Evolutionary conservation across 2,888 invertebrate genomes (phyloP), one percentile per base, ranked within the genome.

Genomic region (Zele albiditarsus): DNA sequence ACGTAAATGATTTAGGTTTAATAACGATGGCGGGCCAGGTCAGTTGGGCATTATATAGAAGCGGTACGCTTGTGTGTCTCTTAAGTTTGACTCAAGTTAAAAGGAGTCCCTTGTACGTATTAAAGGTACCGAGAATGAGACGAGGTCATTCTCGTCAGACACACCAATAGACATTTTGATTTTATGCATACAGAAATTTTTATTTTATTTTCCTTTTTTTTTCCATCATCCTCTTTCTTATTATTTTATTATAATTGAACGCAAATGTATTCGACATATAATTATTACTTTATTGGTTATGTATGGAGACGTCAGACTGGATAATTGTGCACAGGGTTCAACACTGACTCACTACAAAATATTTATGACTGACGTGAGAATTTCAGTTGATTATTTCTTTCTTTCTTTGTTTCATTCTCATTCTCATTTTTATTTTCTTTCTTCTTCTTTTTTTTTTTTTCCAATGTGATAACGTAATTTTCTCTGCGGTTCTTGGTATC

Each of bases 1-100:
- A 86, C 85, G 85, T 84, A 83, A 85, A 87, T 88, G 89, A 89
- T 89, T 89, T 88, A 88, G 87, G 87, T 87, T 89, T 89, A 89
- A 89, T 89, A 89, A 88, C 85, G 88, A 84, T 84, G 77, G 76
- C 84, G 78, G 77, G 79, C 80, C 86, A 82, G 87, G 87, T 88
- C 87, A 86, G 86, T 85, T 79, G 85, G 82, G 81, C 84, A 85
- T 86, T 88, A 77, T 78, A 87, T 86, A 77, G 81, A 73, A 80
- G 76, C 79, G 65, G 63, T 73, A 71, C 66, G 75, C 46, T 71
- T 65, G 73, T 77, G 71, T 73, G 67, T 73, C 74, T 69, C 33
- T 49, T 25, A n/a, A 23, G 6, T 38, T 38, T 38, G 27, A 66
- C 25, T 66, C 46, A 27, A 46, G 25, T 66, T 66, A 33, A 63